Base-by-base conservation (phyloP, 2,797 vertebrate species). In the Sphaeramia orbicularis region DNA sequence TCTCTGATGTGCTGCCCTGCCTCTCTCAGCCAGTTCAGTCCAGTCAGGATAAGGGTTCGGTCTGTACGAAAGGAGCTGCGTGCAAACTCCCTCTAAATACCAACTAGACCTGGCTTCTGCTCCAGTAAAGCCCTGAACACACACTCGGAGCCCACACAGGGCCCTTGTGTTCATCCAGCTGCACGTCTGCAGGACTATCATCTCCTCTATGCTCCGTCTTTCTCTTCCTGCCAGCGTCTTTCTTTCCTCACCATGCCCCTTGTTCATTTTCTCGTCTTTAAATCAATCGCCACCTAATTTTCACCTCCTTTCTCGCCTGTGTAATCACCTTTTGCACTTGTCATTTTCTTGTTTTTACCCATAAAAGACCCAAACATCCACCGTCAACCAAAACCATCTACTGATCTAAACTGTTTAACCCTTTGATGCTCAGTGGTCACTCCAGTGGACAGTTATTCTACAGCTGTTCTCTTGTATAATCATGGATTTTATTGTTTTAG, bases 131-230 rank as follows among this genome's bases (percentile, higher is more conserved):
- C 80, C 68, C 75, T 74, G 72, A 85, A 85, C 65, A 48, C 76
- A 74, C 82, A 67, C 67, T 62, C 65, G 58, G 54, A 15, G 38
- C 76, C 60, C 64, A 91, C 91, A 91, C 86, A 83, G 80, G 75
- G 49, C 81, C 91, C 88, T 90, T 92, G 86, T 93, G 65, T 89
- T 81, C 81, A 80, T 86, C 86, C 89, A 91, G 87, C 90, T 92
- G 90, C 86, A 78, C 60, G 81, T 81, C 74, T 78, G 74, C 77
- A 64, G 67, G 63, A 74, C 85, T 78, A 57, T 86, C 89, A n/a
- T 88, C 78, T 81, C 62, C 63, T 85, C 71, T 77, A 65, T 77
- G 72, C 73, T 59, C 37, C 48, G 48, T 56, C 68, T 78, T 74
- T 76, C 77, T 74, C 58, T 50, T 41, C 37, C 43, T 71, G 83